Conservation (phyloP, 2,797 vertebrate species). For the Podarcis siculus region DNA sequence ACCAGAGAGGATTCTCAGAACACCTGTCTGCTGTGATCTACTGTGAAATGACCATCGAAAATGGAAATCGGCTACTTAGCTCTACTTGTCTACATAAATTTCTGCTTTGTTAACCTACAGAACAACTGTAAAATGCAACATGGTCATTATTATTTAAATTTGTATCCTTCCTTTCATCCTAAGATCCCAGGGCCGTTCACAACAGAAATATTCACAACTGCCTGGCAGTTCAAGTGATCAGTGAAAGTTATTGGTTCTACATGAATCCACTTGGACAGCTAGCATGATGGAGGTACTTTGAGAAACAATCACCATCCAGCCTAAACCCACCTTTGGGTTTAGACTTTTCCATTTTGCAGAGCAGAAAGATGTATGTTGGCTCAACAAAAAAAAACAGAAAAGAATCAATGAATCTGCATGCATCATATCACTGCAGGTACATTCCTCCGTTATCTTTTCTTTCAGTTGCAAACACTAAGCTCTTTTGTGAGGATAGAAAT, state of each 20-base stretch:
- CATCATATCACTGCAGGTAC: not conserved
- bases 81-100: not conserved
- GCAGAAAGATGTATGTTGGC: not conserved
- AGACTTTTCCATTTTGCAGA: not conserved
- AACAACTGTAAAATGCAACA: not conserved
- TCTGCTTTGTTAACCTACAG: not conserved
- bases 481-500: too few relatives aligned
- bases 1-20: not conserved
- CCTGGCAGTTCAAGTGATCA: not conserved
- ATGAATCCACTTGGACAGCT: too few relatives aligned
- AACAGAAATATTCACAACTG: not conserved
- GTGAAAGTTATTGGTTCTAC: not conserved
- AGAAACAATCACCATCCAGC: not conserved
- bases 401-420: not conserved
- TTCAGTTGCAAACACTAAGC: not conserved
- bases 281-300: not conserved
- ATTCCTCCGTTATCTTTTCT: not conserved
- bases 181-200: too few relatives aligned
- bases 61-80: not conserved
- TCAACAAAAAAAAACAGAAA: not conserved
- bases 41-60: not conserved
- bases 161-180: not conserved
- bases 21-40: not conserved
- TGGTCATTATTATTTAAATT: too few relatives aligned
- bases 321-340: not conserved